These are phyloP conservation scores for Trichosurus vulpecula DNA, from an alignment of 2,797 vertebrate species.

Conservation along the genomic window DNA sequence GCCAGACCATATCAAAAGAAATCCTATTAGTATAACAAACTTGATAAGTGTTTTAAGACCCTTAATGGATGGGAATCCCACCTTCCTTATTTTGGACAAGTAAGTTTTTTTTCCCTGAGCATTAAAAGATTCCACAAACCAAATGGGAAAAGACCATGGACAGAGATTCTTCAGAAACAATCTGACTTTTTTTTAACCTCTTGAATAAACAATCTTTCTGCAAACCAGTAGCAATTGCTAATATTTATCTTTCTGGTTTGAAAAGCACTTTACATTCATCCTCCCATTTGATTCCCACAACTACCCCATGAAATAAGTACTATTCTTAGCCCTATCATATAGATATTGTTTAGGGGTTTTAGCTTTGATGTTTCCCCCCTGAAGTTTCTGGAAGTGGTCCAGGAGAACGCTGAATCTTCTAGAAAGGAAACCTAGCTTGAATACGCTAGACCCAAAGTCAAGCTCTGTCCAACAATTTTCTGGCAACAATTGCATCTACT, in stretches of 20 bases:
- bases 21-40: neutral
- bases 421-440: slow-evolving; percentile 14
- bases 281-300: neutral
- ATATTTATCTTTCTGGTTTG: neutral
- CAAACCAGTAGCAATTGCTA: neutral
- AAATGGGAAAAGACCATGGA: neutral
- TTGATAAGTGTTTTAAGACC: neutral
- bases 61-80: neutral
- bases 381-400: slow-evolving; percentile 16
- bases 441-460: neutral
- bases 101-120: neutral
- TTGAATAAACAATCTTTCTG: neutral
- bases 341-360: neutral
- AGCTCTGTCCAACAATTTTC: neutral
- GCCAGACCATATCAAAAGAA: neutral
- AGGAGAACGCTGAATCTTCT: neutral
- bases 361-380: neutral
- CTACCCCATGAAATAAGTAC: neutral
- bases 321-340: neutral
- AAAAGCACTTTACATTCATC: neutral
- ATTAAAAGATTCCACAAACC: neutral
- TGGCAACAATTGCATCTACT: neutral
- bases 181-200: neutral
- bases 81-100: neutral
- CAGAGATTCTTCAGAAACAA: neutral